These are phyloP conservation scores for Phyto melanocephala DNA, from an alignment of 2,888 invertebrate genomes.

Conservation along the genomic window DNA sequence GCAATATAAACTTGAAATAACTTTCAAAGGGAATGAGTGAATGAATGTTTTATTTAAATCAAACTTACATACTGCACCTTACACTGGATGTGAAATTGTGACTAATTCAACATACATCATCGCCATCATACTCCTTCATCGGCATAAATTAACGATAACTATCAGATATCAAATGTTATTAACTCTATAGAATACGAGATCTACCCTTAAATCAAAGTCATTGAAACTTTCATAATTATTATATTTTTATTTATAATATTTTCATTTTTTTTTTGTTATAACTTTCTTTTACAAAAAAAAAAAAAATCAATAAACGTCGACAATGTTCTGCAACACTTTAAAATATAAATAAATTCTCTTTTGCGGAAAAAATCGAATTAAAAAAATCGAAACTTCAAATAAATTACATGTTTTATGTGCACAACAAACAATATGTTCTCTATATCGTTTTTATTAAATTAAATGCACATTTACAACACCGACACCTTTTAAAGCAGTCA, in stretches of 20 bases:
- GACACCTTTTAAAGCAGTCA: conserved; percentile 50
- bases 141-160: not conserved
- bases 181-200: not conserved
- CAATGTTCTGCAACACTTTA: conserved; percentile 18
- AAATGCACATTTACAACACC: conserved; percentile 40
- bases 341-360: not conserved
- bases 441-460: conserved; percentile 24
- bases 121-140: conserved; percentile 11
- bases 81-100: conserved; percentile 12
- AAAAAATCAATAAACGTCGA: conserved; percentile 31
- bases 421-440: conserved; percentile 26
- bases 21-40: too few relatives aligned
- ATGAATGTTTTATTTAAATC: not conserved
- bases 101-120: conserved; percentile 43
- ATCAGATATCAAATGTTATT: conserved; percentile 23
- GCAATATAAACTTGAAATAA: not conserved
- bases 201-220: not conserved
- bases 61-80: conserved; percentile 10
- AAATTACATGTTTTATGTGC: conserved; percentile 27
- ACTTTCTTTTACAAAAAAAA: conserved; percentile 17
- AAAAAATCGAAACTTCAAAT: not conserved
- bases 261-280: conserved; percentile 13
- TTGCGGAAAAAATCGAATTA: not conserved
- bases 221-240: conserved; percentile 7
- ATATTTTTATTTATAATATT: conserved; percentile 7